Percentiles rank a stretch among this genome's conserved stretches.
Evolutionary conservation across 2,113 vertebrate species (phyloP).

Genomic region (Zapornia atra): DNA sequence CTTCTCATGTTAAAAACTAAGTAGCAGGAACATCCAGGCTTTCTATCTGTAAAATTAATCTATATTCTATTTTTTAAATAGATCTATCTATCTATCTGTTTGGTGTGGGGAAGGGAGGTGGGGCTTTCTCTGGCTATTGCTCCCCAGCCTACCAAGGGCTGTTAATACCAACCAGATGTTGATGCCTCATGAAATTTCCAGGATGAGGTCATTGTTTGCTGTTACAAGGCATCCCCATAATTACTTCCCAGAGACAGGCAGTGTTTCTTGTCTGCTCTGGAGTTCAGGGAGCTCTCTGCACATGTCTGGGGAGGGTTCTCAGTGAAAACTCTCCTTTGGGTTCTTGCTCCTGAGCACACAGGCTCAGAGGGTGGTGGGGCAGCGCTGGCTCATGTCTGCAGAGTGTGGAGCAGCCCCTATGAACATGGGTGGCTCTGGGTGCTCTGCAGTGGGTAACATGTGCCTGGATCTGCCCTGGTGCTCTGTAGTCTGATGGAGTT

Average conservation of each 20-base stretch:
- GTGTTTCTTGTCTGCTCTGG: not conserved
- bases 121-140: not conserved
- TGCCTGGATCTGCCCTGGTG: accelerated
- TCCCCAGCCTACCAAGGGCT: not conserved
- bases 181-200: constrained; percentile 26
- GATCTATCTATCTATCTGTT: too few species aligned
- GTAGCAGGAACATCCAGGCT: not conserved
- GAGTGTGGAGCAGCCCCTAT: accelerated
- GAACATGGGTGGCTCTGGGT: accelerated
- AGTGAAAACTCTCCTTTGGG: not conserved
- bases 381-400: not conserved
- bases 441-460: accelerated
- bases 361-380: not conserved
- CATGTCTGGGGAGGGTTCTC: not conserved
- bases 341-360: not conserved
- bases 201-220: constrained; percentile 64
- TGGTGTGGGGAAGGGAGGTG: not conserved
- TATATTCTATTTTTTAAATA: not conserved
- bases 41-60: not conserved
- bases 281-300: not conserved
- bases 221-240: constrained; percentile 16
- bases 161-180: constrained; percentile 54
- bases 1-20: not conserved
- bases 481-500: too few species aligned
- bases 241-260: not conserved